These are phyloP conservation scores for Probosciger aterrimus DNA, from an alignment of 2,113 vertebrate species.

Conservation along the genomic window DNA sequence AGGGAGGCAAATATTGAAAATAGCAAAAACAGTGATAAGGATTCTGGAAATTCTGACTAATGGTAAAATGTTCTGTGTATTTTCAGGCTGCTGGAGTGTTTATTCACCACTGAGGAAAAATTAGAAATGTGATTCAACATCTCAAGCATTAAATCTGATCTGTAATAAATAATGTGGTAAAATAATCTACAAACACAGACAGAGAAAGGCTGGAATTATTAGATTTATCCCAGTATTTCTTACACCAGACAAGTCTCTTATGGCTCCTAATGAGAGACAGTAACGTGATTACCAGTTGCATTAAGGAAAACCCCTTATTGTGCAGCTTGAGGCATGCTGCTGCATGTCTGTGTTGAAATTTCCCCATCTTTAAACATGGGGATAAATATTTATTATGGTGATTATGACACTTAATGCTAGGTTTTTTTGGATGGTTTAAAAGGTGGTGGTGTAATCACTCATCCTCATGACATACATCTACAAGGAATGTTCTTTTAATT, in stretches of 20 bases:
- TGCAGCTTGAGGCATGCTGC: background rate
- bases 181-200: background rate
- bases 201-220: background rate
- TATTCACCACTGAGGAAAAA: background rate
- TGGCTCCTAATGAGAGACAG: background rate
- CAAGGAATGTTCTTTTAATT: slow-evolving; percentile 1
- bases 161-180: background rate
- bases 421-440: background rate
- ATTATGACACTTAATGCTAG: background rate
- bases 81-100: background rate
- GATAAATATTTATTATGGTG: slow-evolving; percentile 27
- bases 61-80: background rate
- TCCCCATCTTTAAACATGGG: background rate
- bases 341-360: background rate
- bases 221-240: background rate
- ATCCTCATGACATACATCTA: background rate
- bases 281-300: background rate
- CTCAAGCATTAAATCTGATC: background rate
- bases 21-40: background rate
- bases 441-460: background rate
- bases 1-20: background rate
- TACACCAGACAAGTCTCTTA: background rate
- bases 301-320: background rate
- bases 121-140: background rate
- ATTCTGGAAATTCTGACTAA: background rate